Conservation (phyloP, 2,113 vertebrate species). For the Malurus melanocephalus region DNA sequence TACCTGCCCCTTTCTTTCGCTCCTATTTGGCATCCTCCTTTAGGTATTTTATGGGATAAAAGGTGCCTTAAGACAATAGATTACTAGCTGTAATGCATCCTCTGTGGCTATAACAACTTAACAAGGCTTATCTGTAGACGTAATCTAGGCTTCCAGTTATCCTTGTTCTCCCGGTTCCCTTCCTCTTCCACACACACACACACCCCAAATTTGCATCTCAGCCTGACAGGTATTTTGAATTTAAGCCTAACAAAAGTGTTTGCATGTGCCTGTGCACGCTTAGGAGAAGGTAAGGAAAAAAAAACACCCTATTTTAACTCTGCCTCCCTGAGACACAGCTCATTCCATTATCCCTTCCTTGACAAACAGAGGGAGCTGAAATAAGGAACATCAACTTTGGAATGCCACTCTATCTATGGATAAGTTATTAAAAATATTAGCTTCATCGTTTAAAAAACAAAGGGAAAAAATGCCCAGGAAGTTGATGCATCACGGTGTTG, state of each 20-base stretch:
- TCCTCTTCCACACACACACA: background rate
- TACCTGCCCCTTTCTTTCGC: background rate
- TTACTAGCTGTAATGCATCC: background rate
- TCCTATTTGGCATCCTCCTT: background rate
- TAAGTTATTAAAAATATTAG: background rate
- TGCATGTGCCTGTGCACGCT: slow-evolving; percentile 7
- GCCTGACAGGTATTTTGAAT: background rate
- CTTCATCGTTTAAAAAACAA: background rate
- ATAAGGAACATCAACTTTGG: background rate
- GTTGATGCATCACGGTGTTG: slow-evolving; percentile 21
- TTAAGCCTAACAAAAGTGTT: background rate
- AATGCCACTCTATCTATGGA: background rate
- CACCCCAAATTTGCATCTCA: background rate
- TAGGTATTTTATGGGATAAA: background rate
- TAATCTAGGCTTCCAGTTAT: slow-evolving; percentile 38
- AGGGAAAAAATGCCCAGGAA: background rate
- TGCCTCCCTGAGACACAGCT: background rate
- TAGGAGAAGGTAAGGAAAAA: background rate
- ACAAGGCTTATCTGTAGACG: background rate
- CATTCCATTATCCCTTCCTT: background rate
- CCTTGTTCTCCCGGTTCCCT: slow-evolving; percentile 42
- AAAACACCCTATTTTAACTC: background rate
- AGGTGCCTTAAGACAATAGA: slow-evolving; percentile 12
- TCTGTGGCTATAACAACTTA: slow-evolving; percentile 6
- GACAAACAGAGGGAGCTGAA: background rate